Evolutionary conservation across 2,888 invertebrate species (phyloP).

Genomic region (Apotomis capreana): DNA sequence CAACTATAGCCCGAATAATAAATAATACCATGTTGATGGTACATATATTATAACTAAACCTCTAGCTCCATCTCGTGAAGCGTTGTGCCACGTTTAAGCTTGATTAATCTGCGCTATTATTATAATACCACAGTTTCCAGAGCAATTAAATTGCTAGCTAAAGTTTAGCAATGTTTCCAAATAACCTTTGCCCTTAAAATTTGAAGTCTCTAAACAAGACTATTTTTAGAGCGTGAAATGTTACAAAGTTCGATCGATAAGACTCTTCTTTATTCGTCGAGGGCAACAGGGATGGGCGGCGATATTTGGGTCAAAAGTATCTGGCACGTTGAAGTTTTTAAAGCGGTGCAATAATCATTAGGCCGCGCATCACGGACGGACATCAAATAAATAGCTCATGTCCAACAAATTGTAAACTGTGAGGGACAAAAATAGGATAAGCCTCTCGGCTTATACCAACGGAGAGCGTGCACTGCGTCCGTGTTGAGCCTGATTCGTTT

Average conservation of each 20-base stretch:
- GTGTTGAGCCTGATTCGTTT: constrained; percentile 11
- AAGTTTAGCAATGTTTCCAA: constrained; percentile 33
- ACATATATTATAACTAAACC: too few species aligned
- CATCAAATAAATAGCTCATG: constrained; percentile 44
- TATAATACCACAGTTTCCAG: constrained; percentile 6
- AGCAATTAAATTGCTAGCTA: constrained; percentile 9
- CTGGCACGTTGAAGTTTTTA: constrained; percentile 33
- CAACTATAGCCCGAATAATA: too few species aligned
- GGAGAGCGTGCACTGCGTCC: constrained; percentile 29
- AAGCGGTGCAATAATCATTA: constrained; percentile 42
- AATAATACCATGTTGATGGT: too few species aligned
- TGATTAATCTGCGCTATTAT: constrained; percentile 28
- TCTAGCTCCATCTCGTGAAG: background rate
- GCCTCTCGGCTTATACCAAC: constrained; percentile 29
- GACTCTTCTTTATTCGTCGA: constrained; percentile 25
- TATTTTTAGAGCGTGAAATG: constrained; percentile 38
- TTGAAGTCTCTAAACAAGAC: constrained; percentile 24
- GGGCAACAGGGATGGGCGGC: constrained; percentile 17
- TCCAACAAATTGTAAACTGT: constrained; percentile 35
- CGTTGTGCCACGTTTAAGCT: constrained; percentile 12
- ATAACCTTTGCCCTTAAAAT: constrained; percentile 38
- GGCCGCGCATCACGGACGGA: constrained; percentile 30
- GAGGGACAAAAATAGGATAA: constrained; percentile 38
- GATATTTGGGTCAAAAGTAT: constrained; percentile 31
- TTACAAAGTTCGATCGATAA: constrained; percentile 37